Conservation (phyloP, 37 sponge, comb jelly and placozoan genomes). For the Eunapius fragilis region DNA sequence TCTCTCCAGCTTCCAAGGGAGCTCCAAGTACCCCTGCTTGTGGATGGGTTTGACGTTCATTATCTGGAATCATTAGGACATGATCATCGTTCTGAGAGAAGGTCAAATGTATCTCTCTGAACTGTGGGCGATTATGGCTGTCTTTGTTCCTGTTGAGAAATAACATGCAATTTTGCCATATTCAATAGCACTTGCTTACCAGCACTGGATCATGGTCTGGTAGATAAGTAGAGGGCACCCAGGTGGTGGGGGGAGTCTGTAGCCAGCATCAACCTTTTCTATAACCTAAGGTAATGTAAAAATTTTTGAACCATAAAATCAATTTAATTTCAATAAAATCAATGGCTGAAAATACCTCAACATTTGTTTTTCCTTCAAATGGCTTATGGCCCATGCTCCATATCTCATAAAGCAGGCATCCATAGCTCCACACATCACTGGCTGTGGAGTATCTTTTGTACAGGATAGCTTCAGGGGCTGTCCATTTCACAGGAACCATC, state of each 20-base stretch:
- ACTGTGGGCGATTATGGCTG: not conserved
- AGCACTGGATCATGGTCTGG: constrained; percentile 12
- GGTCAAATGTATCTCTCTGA: not conserved
- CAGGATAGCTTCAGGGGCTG: not conserved
- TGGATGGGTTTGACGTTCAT: not conserved
- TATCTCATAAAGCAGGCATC: constrained; percentile 15
- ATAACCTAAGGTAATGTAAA: not conserved
- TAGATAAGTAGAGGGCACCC: not conserved
- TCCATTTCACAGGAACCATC: not conserved
- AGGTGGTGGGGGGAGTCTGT: constrained; percentile 7
- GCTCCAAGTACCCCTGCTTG: not conserved
- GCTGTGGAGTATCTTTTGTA: not conserved
- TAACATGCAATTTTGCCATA: not conserved
- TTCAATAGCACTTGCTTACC: not conserved
- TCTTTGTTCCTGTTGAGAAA: not conserved
- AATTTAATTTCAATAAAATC: too few relatives aligned
- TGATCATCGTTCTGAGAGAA: not conserved
- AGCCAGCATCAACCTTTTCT: not conserved
- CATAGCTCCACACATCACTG: not conserved
- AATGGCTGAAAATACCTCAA: not conserved
- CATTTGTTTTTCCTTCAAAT: constrained; percentile 8
- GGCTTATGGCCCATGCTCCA: constrained; percentile 26
- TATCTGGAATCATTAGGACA: not conserved
- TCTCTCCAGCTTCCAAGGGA: not conserved
- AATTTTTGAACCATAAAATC: not conserved